Conservation (phyloP, 2,797 vertebrate genomes). For the Eulemur mongoz region DNA sequence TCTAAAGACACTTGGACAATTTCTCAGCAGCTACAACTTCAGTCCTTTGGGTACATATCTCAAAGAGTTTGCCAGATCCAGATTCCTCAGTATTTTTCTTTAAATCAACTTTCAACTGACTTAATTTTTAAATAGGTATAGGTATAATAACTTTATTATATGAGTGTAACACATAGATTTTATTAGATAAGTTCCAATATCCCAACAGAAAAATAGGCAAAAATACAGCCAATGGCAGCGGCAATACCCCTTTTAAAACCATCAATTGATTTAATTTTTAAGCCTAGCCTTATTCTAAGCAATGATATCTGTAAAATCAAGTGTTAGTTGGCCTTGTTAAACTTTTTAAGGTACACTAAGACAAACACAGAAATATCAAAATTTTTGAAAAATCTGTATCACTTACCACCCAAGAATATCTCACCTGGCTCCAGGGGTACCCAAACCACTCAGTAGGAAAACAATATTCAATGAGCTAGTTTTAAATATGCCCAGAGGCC, state of each 20-base stretch:
- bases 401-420: neutral
- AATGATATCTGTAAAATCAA: neutral
- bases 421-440: neutral
- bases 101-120: neutral
- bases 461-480: neutral
- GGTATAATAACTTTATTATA: neutral
- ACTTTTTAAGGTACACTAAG: neutral
- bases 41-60: neutral
- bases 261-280: neutral
- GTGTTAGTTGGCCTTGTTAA: neutral
- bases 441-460: neutral
- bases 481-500: neutral
- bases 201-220: conserved; percentile 1
- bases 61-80: neutral
- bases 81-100: neutral
- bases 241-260: neutral
- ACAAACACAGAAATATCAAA: neutral
- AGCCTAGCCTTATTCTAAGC: neutral
- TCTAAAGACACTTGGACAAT: neutral
- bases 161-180: neutral
- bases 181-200: neutral
- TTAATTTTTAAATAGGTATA: neutral
- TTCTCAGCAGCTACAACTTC: neutral
- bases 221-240: neutral
- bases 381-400: neutral